A percentile compares a stretch with the other conserved stretches of the same genome.
These are phyloP conservation scores for Melolontha melolontha DNA, from an alignment of 2,888 invertebrate species.

Conservation along the genomic window DNA sequence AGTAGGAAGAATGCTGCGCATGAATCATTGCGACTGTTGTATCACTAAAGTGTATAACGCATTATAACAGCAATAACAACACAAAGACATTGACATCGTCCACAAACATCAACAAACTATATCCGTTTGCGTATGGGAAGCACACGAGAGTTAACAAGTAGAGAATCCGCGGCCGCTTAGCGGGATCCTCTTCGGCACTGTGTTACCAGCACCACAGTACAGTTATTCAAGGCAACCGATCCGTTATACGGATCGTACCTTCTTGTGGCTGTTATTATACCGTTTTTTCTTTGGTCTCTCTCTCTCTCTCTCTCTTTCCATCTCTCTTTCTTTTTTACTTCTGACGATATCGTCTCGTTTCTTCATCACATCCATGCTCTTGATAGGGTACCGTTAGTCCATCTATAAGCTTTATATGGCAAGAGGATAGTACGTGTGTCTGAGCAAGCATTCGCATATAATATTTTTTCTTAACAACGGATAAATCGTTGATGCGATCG, in stretches of 20 bases:
- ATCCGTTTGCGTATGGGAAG: conserved; percentile 46
- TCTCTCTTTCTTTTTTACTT: conserved; percentile 6
- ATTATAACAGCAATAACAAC: conserved; percentile 1
- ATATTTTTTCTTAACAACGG: conserved; percentile 18
- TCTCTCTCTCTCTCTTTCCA: conserved; percentile 25
- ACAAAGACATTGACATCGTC: conserved; percentile 9
- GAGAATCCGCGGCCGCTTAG: conserved; percentile 47
- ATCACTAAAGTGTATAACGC: too few relatives aligned
- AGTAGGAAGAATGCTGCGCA: too few relatives aligned
- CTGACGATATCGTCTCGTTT: conserved; percentile 38
- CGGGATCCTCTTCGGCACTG: conserved; percentile 52
- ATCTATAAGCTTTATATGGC: conserved; percentile 31
- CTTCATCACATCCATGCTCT: conserved; percentile 36
- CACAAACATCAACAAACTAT: conserved; percentile 28
- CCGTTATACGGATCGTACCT: conserved; percentile 52
- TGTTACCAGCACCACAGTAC: conserved; percentile 55
- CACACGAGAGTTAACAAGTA: conserved; percentile 41
- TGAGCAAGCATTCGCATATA: conserved; percentile 29
- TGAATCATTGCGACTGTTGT: too few relatives aligned
- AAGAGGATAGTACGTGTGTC: conserved; percentile 27
- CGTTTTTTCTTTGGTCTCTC: conserved; percentile 28
- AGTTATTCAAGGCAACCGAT: conserved; percentile 48
- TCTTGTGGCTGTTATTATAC: conserved; percentile 46
- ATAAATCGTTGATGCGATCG: conserved; percentile 23
- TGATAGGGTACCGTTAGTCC: conserved; percentile 37